phyloP scores from a whole-genome alignment of 53 echinoderm and acorn worm genomes.

The Hippasteria phrygiana region DNA sequence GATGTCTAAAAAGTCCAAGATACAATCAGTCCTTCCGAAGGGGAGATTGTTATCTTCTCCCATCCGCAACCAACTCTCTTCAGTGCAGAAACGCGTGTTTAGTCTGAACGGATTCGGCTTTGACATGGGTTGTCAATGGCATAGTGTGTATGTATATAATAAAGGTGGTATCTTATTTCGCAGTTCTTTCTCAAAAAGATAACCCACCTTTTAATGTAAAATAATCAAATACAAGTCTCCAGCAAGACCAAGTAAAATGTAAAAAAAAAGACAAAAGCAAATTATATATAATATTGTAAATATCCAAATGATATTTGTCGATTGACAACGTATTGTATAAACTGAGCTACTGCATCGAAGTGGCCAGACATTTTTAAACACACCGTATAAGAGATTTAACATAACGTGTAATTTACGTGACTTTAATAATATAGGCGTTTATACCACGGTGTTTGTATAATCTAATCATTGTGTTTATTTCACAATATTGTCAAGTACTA shows the following conservation, averaged over 20 bases:
- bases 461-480: constrained; percentile 18
- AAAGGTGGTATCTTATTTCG: background rate
- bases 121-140: background rate
- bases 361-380: constrained; percentile 26
- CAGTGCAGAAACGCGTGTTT: background rate
- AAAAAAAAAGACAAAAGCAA: constrained; percentile 32
- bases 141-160: background rate
- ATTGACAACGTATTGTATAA: constrained; percentile 36
- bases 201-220: constrained; percentile 46
- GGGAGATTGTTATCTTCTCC: background rate
- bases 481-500: background rate
- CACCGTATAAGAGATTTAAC: background rate
- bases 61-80: too few species aligned
- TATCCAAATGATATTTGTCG: constrained; percentile 21
- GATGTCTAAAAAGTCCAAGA: background rate
- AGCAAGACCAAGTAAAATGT: constrained; percentile 38
- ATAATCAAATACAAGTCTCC: constrained; percentile 10
- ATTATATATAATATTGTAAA: constrained; percentile 33
- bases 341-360: constrained; percentile 31
- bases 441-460: constrained; percentile 50
- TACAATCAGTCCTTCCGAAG: background rate
- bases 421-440: constrained; percentile 35
- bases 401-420: constrained; percentile 16
- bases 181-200: background rate
- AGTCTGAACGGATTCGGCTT: background rate